Conservation (phyloP, 1,140 invertebrate genomes). For the Drosophila seguyi region DNA sequence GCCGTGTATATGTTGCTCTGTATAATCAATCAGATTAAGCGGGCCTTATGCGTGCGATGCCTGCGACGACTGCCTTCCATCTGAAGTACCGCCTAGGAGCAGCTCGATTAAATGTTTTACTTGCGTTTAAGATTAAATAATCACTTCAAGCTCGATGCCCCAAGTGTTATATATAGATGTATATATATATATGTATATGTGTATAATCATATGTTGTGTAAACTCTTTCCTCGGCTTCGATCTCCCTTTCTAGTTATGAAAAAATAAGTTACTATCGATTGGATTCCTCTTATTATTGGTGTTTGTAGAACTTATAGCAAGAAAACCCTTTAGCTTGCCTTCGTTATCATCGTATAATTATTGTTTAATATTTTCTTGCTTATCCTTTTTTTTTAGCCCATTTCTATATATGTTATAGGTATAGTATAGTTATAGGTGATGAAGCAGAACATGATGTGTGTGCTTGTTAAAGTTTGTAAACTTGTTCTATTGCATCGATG, state of each 20-base stretch:
- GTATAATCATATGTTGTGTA: slow-evolving; percentile 71
- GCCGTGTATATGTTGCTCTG: slow-evolving; percentile 38
- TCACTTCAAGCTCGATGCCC: slow-evolving; percentile 65
- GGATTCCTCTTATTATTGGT: slow-evolving; percentile 62
- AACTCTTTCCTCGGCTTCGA: slow-evolving; percentile 53
- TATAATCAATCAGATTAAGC: slow-evolving; percentile 53
- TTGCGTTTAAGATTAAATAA: slow-evolving; percentile 79
- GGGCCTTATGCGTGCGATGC: slow-evolving; percentile 11
- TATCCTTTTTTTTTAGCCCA: slow-evolving; percentile 53
- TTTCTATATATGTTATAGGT: slow-evolving; percentile 75
- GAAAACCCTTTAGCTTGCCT: slow-evolving; percentile 42
- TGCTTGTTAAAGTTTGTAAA: slow-evolving; percentile 49
- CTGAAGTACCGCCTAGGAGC: slow-evolving; percentile 11
- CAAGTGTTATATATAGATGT: slow-evolving; percentile 71
- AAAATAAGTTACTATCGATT: slow-evolving; percentile 79
- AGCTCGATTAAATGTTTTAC: slow-evolving; percentile 50
- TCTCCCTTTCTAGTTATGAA: slow-evolving; percentile 54
- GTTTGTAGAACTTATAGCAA: slow-evolving; percentile 56
- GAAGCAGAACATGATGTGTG: slow-evolving; percentile 71
- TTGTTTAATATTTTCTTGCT: slow-evolving; percentile 56
- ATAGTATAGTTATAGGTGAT: slow-evolving; percentile 68
- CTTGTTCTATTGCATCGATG: slow-evolving; percentile 85
- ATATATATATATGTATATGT: slow-evolving; percentile 60
- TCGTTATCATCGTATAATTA: slow-evolving; percentile 57
- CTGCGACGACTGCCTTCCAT: slow-evolving; percentile 5